These are phyloP conservation scores for Thalassophryne amazonica DNA, from an alignment of 2,797 vertebrate genomes.

Conservation along the genomic window DNA sequence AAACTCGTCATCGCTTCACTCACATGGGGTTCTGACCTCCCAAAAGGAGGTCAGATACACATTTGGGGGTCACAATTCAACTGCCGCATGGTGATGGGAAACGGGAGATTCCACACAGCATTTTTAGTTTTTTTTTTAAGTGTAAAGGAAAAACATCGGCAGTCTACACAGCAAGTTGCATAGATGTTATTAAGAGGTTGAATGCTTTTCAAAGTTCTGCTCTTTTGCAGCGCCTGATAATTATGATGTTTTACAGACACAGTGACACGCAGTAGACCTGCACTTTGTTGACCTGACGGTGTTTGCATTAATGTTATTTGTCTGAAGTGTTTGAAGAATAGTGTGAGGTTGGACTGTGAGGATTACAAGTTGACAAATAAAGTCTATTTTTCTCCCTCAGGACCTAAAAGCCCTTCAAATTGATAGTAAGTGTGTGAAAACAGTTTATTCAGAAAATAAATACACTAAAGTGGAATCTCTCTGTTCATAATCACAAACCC, in stretches of 20 bases:
- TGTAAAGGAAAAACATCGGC: background rate
- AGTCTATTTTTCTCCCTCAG: constrained; percentile 32
- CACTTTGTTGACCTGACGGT: constrained; percentile 31
- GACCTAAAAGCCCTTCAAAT: constrained; percentile 41
- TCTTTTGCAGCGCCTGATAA: constrained; percentile 7
- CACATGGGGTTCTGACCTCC: constrained; percentile 41
- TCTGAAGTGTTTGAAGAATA: constrained; percentile 43
- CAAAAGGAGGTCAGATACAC: constrained; percentile 24
- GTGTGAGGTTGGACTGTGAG: constrained; percentile 9
- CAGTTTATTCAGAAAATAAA: constrained; percentile 63
- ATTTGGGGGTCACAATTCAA: constrained; percentile 11
- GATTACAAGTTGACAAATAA: constrained; percentile 18
- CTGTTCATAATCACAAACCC: constrained; percentile 17
- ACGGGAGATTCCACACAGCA: constrained; percentile 8
- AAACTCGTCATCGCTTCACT: constrained; percentile 60
- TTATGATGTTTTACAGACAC: constrained; percentile 42
- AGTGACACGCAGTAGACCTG: constrained; percentile 23
- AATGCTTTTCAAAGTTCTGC: constrained; percentile 3
- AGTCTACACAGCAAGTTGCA: too few relatives aligned
- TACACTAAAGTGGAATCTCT: constrained; percentile 44
- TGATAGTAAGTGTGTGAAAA: constrained; percentile 41
- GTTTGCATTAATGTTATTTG: constrained; percentile 36
- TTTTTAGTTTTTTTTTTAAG: too few relatives aligned
- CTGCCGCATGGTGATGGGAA: constrained; percentile 34
- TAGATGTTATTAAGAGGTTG: background rate